These are phyloP conservation scores for Ceyx margarethae DNA, from an alignment of 2,113 vertebrate species.

Conservation along the genomic window DNA sequence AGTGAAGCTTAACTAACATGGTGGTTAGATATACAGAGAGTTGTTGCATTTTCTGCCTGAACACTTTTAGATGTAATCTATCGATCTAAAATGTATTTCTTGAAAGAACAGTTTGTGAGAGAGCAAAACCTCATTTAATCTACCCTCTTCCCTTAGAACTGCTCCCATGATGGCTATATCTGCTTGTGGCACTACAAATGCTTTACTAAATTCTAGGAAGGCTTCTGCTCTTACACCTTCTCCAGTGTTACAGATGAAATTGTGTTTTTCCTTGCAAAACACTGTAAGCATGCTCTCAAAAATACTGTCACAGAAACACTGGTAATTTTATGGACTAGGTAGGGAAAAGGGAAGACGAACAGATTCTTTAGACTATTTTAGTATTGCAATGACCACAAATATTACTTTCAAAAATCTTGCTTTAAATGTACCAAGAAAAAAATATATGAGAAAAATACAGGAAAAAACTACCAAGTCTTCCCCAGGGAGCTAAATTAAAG, in stretches of 20 bases:
- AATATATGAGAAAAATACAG: background rate
- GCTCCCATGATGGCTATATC: background rate
- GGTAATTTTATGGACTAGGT: background rate
- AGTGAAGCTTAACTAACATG: background rate
- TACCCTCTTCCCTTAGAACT: background rate
- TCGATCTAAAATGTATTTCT: background rate
- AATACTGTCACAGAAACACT: background rate
- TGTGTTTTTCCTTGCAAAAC: background rate
- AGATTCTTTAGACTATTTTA: background rate
- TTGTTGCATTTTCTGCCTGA: background rate
- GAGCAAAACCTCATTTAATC: constrained; percentile 3
- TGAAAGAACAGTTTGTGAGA: background rate
- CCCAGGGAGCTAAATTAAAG: background rate
- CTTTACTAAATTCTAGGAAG: background rate
- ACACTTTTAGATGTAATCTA: background rate
- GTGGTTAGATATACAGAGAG: background rate
- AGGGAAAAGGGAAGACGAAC: background rate
- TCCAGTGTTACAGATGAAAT: background rate
- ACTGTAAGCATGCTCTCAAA: background rate
- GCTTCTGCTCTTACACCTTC: background rate
- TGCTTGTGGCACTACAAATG: background rate
- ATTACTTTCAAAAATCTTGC: background rate
- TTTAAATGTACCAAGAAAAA: background rate
- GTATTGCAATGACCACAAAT: background rate
- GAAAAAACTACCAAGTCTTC: background rate